Conservation (phyloP, 2,797 vertebrate species). For the Anableps anableps region DNA sequence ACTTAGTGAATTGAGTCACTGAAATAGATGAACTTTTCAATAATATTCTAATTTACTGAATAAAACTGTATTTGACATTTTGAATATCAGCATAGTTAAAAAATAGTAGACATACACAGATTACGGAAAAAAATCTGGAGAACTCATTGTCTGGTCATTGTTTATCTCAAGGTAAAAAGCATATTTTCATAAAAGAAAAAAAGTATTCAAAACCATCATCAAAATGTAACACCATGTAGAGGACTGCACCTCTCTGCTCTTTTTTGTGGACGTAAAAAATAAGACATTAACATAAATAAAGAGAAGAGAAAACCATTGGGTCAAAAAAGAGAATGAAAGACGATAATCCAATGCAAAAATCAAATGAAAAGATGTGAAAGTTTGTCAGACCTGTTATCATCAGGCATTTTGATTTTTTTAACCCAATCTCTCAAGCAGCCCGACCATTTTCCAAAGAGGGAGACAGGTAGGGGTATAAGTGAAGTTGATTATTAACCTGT, state of each 20-base stretch:
- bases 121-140: too few species aligned
- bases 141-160: too few species aligned
- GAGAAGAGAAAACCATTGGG: neutral
- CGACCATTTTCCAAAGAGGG: neutral
- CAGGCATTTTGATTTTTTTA: neutral
- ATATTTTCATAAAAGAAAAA: neutral
- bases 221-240: neutral
- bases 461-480: neutral
- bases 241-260: neutral
- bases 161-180: too few species aligned
- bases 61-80: neutral
- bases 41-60: neutral
- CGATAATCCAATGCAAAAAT: neutral
- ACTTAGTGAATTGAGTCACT: neutral
- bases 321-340: neutral
- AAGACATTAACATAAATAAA: neutral
- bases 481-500: slow-evolving; percentile 26
- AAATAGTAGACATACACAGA: too few species aligned
- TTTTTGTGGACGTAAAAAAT: neutral
- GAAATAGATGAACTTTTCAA: neutral
- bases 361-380: too few species aligned
- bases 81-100: neutral
- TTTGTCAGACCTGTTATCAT: too few species aligned
- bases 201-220: neutral
- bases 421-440: neutral